Base-by-base conservation (phyloP, 2,888 invertebrate genomes). In the Trichogramma dendrolimi region DNA sequence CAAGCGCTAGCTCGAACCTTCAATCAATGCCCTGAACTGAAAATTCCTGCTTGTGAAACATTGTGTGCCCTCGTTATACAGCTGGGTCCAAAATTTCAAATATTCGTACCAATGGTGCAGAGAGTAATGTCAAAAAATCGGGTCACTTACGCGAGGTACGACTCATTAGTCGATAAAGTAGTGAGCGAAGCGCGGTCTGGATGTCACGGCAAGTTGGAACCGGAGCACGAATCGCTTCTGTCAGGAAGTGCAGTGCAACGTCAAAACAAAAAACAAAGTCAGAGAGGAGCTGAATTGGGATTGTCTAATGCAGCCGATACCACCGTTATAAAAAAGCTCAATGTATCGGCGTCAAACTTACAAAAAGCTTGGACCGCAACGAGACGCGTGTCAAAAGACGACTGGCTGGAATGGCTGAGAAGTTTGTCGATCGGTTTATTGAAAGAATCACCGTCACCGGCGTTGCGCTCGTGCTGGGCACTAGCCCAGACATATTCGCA, bases 321-420 rank as follows among this genome's bases (percentile, higher is more conserved):
- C 0, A 86, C 88, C 6, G 87, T 89, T 7, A 90, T 90, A 50
- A 91, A 92, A 73, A 86, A 91, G 75, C 80, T 94, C 60, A 90
- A 89, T 73, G 92, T 95, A 8, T 91, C 90, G 43, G 89, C 91
- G 5, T 85, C 87, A 39, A 93, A 92, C 76, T 81, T 97, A 51
- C 92, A 94, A 75, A 85, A 91, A 70, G 92, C 94, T 0, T 94
- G 96, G 92, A 91, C 92, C n/a, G 92, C 94, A 1, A 91, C 91
- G 41, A 85, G 94, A 58, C 85, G 95, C 64, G 95, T 96, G 0
- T 96, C 96, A 1, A 96, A 96, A 78, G 98, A 99, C 72, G 99
- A 99, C 80, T 99, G 99, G 99, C 83, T 96, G 53, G 97, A 98
- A 78, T 99, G 98, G 99, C 80, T 98, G 56, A 84, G 94, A 50